A percentile compares a stretch with the other conserved stretches of the same genome.
Conservation (phyloP, 2,888 invertebrate species). For the Apomyelois bistriatella region DNA sequence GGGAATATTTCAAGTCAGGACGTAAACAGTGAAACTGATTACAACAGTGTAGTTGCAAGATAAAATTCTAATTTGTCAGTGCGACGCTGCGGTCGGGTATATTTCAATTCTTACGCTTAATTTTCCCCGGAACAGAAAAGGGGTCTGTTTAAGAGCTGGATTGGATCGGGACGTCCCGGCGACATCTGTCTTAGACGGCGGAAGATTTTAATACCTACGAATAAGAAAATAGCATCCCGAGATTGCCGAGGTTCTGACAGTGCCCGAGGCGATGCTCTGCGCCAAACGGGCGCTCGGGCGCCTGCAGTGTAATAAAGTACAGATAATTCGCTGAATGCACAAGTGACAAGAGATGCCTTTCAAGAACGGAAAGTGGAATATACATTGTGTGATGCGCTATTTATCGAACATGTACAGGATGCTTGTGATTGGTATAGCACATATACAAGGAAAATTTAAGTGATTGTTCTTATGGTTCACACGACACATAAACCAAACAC, state of each 20-base stretch:
- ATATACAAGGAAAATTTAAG: too few relatives aligned
- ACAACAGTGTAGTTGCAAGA: constrained; percentile 27
- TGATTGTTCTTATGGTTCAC: too few relatives aligned
- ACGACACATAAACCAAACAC: too few relatives aligned
- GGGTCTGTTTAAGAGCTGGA: constrained; percentile 44
- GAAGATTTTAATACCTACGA: constrained; percentile 51
- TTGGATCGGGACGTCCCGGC: constrained; percentile 42
- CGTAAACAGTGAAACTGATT: constrained; percentile 25
- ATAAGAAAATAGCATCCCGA: constrained; percentile 32
- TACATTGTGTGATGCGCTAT: background rate
- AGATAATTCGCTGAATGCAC: constrained; percentile 16
- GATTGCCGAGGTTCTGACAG: constrained; percentile 17
- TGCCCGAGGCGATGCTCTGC: constrained; percentile 14
- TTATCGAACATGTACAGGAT: background rate
- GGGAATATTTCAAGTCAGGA: constrained; percentile 24
- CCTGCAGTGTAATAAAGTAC: constrained; percentile 18
- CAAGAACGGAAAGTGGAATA: constrained; percentile 1
- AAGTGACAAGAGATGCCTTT: constrained; percentile 10
- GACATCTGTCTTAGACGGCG: constrained; percentile 49
- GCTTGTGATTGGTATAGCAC: too few relatives aligned
- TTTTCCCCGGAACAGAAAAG: constrained; percentile 42
- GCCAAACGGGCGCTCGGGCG: constrained; percentile 13
- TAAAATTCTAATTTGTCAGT: constrained; percentile 40
- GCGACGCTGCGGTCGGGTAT: constrained; percentile 24
- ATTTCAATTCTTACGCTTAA: constrained; percentile 37